Base-by-base conservation (phyloP, 92 coral and sea anemone species). In the Zoanthus sansibaricus region DNA sequence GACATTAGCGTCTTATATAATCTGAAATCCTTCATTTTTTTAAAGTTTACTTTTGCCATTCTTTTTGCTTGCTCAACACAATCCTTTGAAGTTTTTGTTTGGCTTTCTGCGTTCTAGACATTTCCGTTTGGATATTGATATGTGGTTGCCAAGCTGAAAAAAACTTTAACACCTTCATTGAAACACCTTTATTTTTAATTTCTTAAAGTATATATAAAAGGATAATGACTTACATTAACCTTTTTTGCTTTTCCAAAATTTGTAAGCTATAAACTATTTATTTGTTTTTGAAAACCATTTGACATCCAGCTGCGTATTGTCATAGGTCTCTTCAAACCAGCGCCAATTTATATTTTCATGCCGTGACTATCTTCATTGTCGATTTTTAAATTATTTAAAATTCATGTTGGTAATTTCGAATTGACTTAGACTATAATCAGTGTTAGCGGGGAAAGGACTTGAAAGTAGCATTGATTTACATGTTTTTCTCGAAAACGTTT, bases 71-170 rank as follows among this genome's bases (percentile, higher is more conserved):
- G 30, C 10, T 69, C 15, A 2, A 30, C 7, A 69, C 25, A 12
- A 18, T 9, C 9, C 8, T 18, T 62, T 17, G 30, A 20, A 47
- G 59, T 75, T 9, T 46, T 20, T 15, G 18, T 75, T 75, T 48
- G 16, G 56, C 9, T 48, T 48, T 6, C 44, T 62, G 12, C 17
- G 33, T 59, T 59, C 72, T 54, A 78, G 55, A 78, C 37, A 78
- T 61, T 78, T 78, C 72, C 83, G 83, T 80, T 80, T 3, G 58
- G 56, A 80, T 80, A 66, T 80, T 80, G 75, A 1, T 30, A 25
- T 30, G 9, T 69, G 74, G 16, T 69, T 69, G 46, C 17, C 45
- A 33, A 13, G 33, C 46, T 15, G 46, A 32, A 69, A 33, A 69
- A 69, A 11, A 5, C 31, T 5, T 69, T 69, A 30, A 21, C 16